phyloP scores from a whole-genome alignment of 2,888 invertebrate species.

The Cybosia mesomella region DNA sequence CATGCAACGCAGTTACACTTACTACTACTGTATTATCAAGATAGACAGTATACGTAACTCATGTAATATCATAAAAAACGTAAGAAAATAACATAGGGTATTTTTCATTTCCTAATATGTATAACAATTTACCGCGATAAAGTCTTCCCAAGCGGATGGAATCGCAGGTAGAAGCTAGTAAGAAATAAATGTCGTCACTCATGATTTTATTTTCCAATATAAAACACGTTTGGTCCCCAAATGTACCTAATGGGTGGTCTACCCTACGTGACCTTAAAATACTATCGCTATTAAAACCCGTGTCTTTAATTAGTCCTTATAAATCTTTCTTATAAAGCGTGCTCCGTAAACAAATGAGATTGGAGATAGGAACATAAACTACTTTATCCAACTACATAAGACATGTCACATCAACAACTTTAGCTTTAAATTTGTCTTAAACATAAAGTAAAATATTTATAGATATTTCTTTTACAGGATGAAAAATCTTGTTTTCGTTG shows the following conservation, averaged over 20 bases:
- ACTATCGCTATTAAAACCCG: conserved; percentile 6
- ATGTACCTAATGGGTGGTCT: conserved; percentile 3
- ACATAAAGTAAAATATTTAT: not conserved
- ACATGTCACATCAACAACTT: not conserved
- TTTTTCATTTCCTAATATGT: not conserved
- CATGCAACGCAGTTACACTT: too few relatives aligned
- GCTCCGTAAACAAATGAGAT: conserved; percentile 1
- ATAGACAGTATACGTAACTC: too few relatives aligned
- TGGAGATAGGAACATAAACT: not conserved
- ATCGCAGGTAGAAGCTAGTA: not conserved
- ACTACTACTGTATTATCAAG: too few relatives aligned
- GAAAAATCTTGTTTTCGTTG: not conserved
- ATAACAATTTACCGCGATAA: too few relatives aligned
- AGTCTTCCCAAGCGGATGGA: not conserved
- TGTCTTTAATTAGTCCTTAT: conserved; percentile 6
- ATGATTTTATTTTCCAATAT: not conserved
- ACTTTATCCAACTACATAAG: conserved; percentile 1
- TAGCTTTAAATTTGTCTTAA: not conserved
- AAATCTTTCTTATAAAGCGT: conserved; percentile 2
- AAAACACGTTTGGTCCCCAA: not conserved
- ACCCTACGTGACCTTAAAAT: conserved; percentile 5
- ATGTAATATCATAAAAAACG: too few relatives aligned
- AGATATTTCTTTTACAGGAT: not conserved
- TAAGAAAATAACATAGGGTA: not conserved
- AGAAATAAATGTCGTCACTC: not conserved